Base-by-base conservation (phyloP, 2,797 vertebrate genomes). In the Cossypha niveicapilla region DNA sequence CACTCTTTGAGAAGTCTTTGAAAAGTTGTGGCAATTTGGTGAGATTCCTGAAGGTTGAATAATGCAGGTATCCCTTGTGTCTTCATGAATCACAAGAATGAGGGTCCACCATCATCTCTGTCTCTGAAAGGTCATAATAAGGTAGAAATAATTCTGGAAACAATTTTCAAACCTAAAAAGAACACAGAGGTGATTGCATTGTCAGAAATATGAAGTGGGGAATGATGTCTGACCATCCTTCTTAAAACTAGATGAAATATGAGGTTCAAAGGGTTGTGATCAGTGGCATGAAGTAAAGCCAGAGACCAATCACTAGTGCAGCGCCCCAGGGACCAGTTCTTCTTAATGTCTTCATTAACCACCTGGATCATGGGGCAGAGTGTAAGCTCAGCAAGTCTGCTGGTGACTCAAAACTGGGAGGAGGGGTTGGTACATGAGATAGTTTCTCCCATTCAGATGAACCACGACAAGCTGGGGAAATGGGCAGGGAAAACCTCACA, bases 401-500 rank as follows among this genome's bases (percentile, higher is more conserved):
- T 74, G 53, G 18, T 54, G 21, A 11, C 22, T 47, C 11, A 32
- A 39, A 63, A 27, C 53, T 67, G 30, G 11, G 41, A 60, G 24
- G 12, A 75, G 42, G 21, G 7, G 9, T 7, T 70, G n/a, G 41
- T n/a, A n/a, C 15, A 12, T 19, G 34, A 41, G 6, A 32, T 9
- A 9, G 5, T 16, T 65, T 56, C 22, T 84, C 21, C 45, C 15
- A 6, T 51, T 70, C 34, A 35, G 35, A 39, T 34, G 32, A 32
- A 51, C 11, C 17, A 30, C 0, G 0, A 22, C 28, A 66, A 37
- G 7, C 24, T 63, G 21, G 12, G 35, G 16, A 78, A 75, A 15
- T 9, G 45, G 45, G 21, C 32, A 79, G 41, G 86, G 44, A 66
- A 45, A 18, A 18, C 16, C 15, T 58, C 11, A 13, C 14, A 15